phyloP scores from a whole-genome alignment of 2,888 invertebrate species.

The Alentia gelatinosa region DNA sequence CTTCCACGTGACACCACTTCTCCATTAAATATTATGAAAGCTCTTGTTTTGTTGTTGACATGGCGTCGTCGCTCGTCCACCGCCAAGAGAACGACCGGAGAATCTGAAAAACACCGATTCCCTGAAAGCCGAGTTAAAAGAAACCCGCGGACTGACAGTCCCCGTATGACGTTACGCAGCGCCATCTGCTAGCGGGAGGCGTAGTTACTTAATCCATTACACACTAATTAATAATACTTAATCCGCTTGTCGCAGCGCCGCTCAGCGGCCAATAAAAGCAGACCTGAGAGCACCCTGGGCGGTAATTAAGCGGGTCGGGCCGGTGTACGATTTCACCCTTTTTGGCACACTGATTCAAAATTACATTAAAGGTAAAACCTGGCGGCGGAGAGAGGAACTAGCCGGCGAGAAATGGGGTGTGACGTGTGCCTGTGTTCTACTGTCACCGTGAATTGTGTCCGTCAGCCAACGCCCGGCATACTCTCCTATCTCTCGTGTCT shows the following conservation, averaged over 20 bases:
- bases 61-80: neutral
- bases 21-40: neutral
- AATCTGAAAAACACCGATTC: neutral
- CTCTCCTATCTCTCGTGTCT: neutral
- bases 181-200: neutral
- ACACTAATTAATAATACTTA: neutral
- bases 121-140: neutral
- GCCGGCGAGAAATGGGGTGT: neutral
- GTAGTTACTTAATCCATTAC: constrained; percentile 6
- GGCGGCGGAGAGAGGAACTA: neutral
- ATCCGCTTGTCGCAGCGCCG: neutral
- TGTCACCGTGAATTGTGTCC: constrained; percentile 2
- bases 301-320: neutral
- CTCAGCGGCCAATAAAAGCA: neutral
- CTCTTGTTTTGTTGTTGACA: neutral
- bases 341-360: neutral
- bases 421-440: neutral
- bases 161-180: neutral
- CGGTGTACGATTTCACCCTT: neutral
- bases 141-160: neutral
- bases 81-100: neutral
- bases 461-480: neutral
- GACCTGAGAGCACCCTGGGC: neutral
- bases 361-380: neutral
- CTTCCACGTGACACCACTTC: neutral